Conservation (phyloP, 92 coral and sea anemone genomes). For the Phenganax marumi region DNA sequence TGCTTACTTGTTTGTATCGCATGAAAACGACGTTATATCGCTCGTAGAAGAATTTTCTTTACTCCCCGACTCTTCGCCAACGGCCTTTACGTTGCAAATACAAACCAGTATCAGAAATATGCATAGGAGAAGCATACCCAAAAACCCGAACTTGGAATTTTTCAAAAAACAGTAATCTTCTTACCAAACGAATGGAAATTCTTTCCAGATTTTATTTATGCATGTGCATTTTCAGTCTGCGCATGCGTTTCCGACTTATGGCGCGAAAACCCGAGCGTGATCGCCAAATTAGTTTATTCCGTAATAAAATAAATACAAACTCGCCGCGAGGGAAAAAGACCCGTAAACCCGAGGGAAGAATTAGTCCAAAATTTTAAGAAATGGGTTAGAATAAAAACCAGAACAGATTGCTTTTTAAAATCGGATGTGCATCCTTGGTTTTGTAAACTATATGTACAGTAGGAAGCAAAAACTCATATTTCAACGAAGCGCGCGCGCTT, state of each 20-base stretch:
- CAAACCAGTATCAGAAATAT: too few relatives aligned
- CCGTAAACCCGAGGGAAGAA: conserved; percentile 37
- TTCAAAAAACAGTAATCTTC: too few relatives aligned
- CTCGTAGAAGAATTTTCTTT: too few relatives aligned
- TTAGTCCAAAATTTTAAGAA: conserved; percentile 35
- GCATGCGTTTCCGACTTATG: conserved; percentile 40
- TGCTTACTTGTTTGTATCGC: too few relatives aligned
- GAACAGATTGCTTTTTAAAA: conserved; percentile 23
- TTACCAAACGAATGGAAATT: too few relatives aligned
- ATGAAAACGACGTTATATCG: too few relatives aligned
- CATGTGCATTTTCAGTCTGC: conserved; percentile 42
- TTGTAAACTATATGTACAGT: background rate
- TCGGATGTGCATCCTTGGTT: background rate
- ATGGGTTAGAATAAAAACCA: conserved; percentile 31
- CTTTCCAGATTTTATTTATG: too few relatives aligned
- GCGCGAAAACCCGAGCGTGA: conserved; percentile 36
- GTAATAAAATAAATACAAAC: conserved; percentile 30
- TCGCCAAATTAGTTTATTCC: conserved; percentile 31
- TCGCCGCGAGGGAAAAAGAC: conserved; percentile 17
- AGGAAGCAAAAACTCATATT: conserved; percentile 3
- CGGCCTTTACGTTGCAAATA: too few relatives aligned
- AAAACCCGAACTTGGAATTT: too few relatives aligned
- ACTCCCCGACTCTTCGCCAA: too few relatives aligned
- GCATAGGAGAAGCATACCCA: too few relatives aligned
- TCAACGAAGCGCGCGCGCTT: background rate